These are phyloP conservation scores for Myotis pilosus DNA, from an alignment of 2,797 vertebrate genomes.

Conservation along the genomic window DNA sequence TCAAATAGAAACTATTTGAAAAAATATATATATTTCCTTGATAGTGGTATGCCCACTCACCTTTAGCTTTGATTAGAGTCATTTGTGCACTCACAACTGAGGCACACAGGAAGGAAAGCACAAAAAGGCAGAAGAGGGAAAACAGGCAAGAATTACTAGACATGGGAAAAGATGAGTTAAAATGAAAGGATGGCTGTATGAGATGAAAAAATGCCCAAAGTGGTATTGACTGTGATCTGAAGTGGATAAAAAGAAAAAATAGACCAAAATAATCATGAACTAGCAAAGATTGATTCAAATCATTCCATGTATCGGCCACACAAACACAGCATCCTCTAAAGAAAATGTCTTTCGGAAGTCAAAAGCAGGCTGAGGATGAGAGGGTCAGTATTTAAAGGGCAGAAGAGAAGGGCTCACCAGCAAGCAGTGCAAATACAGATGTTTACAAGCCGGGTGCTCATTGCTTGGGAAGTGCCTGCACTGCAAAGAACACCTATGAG, in stretches of 20 bases:
- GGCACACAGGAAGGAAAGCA: neutral
- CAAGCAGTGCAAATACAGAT: neutral
- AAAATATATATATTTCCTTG: neutral
- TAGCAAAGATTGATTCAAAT: neutral
- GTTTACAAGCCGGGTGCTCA: neutral
- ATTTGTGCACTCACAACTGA: neutral
- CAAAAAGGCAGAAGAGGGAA: neutral
- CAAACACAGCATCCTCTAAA: neutral
- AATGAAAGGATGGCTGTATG: neutral
- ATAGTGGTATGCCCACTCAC: neutral
- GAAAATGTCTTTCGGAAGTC: neutral
- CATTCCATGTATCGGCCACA: neutral
- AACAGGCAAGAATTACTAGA: neutral
- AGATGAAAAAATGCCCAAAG: neutral
- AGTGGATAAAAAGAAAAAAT: neutral
- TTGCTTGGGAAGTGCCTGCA: neutral
- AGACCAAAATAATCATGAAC: neutral
- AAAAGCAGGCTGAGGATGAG: neutral
- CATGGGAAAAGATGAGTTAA: neutral
- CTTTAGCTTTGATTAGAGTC: neutral
- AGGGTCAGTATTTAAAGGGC: neutral
- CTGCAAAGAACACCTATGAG: neutral
- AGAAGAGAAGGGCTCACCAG: neutral
- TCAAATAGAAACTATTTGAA: neutral
- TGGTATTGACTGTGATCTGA: neutral